phyloP scores from a whole-genome alignment of 2,888 invertebrate genomes.

The Platycnemis pennipes region DNA sequence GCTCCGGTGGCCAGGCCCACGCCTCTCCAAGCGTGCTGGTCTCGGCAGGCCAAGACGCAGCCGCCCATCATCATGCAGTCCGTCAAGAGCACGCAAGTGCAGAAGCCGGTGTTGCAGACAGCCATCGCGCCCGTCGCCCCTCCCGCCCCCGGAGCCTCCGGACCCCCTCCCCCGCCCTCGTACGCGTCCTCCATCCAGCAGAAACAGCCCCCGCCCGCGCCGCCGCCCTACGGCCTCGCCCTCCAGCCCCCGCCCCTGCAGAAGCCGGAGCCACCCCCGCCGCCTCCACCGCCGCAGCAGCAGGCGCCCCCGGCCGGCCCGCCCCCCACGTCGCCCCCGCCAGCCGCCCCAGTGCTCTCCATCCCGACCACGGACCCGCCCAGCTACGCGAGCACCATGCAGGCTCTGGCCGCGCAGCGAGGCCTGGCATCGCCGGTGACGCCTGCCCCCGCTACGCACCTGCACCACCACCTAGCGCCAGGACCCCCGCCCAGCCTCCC shows the following conservation, averaged over 20 bases:
- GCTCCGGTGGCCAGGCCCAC: conserved; percentile 86
- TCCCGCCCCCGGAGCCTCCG: conserved; percentile 80
- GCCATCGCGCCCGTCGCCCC: conserved; percentile 95
- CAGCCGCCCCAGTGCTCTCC: conserved; percentile 80
- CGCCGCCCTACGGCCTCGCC: conserved; percentile 78
- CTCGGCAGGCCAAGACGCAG: conserved; percentile 93
- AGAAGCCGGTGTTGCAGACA: conserved; percentile 96
- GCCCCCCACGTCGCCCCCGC: conserved; percentile 77
- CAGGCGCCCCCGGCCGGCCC: conserved; percentile 70
- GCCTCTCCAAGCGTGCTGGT: conserved; percentile 91
- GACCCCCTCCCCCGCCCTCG: conserved; percentile 88
- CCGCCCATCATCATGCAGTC: conserved; percentile 98
- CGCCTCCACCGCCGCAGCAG: conserved; percentile 60
- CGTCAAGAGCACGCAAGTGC: conserved; percentile 96
- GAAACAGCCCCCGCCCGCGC: conserved; percentile 81
- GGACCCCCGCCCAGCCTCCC: conserved; percentile 78
- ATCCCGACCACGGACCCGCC: conserved; percentile 91
- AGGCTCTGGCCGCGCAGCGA: conserved; percentile 87
- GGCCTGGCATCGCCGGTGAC: conserved; percentile 76
- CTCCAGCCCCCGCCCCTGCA: conserved; percentile 76
- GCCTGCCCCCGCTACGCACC: conserved; percentile 74
- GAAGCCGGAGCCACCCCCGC: conserved; percentile 69
- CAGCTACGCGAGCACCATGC: conserved; percentile 95
- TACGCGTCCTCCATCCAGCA: conserved; percentile 91
- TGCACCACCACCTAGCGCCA: conserved; percentile 81